Evolutionary conservation across 2,113 vertebrate species (phyloP), one percentile per base, ranked within the genome.

Genomic region (Myrmecobius fasciatus): DNA sequence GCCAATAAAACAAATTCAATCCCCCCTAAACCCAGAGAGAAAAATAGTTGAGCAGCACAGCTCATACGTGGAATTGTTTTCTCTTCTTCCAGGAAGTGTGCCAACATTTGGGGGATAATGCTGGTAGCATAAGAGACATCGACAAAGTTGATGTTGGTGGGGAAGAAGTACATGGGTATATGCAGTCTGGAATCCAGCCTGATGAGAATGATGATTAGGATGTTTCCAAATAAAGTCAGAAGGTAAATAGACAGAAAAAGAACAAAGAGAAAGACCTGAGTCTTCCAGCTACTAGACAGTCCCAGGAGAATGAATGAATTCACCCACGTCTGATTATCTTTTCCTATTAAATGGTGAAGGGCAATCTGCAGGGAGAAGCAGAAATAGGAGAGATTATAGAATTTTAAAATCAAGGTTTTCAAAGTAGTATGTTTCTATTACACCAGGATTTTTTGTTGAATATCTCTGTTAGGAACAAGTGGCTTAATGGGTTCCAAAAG

Each of bases 111-210:
- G 52, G 97, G 96, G 28, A 97, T 31, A 2, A 97, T 96, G 46
- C 91, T 97, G 0, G 94, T 96, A 22, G 96, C 96, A 67, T 91
- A 98, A 67, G 95, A 97, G 9, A 98, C 91, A 8, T 97, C 97
- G 49, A 97, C 89, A 53, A 96, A 43, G 67, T 97, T 97, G 14
- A 98, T 92, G 24, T 97, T 97, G 26, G 92, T 93, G 49, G 98
- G 95, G 91, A 98, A 97, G 94, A 98, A 98, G 53, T 97, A 98
- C 97, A 96, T 96, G 0, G 94, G 96, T 0, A 93, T 97, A 51
- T 97, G 97, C 48, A 98, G 97, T 24, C 0, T 11, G 2, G 88
- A 75, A 88, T 98, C 94, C 6, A 89, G 26, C 36, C 95, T 10
- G 48, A 95, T 93, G 46, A 89, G 52, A 52, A 46, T 43, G n/a